Percentiles rank a stretch among this genome's conserved stretches.
Evolutionary conservation across 2,797 vertebrate genomes (phyloP).

Genomic region (Gambelia wislizenii): DNA sequence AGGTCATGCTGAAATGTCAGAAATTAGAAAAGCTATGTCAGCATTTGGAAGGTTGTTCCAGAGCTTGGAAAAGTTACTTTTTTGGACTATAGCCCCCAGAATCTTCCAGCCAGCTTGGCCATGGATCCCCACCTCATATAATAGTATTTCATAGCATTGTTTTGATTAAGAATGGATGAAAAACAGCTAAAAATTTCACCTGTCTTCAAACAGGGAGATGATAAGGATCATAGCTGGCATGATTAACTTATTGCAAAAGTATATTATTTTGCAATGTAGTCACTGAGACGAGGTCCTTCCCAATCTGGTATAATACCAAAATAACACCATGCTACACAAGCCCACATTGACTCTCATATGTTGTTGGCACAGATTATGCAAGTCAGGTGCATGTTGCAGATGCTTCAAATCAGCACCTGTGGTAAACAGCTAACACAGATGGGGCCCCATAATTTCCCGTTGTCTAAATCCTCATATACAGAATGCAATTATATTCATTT

Average conservation of each 20-base stretch:
- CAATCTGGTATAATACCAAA: background rate
- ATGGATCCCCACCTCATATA: background rate
- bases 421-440: constrained; percentile 35
- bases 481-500: constrained; percentile 36
- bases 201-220: background rate
- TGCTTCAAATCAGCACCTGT: constrained; percentile 26
- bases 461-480: constrained; percentile 32
- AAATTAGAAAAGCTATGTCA: background rate
- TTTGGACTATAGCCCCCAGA: background rate
- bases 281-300: background rate
- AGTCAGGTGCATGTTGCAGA: constrained; percentile 24
- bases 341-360: background rate
- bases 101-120: background rate
- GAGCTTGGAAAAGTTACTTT: background rate
- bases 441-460: constrained; percentile 23
- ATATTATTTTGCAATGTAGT: background rate
- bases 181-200: background rate
- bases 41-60: constrained; percentile 7
- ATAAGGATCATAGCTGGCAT: background rate
- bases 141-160: background rate
- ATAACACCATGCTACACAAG: background rate
- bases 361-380: constrained; percentile 2
- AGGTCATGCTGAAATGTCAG: background rate
- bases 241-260: background rate
- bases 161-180: background rate